Percentiles rank a stretch among this genome's conserved stretches.
Evolutionary conservation across 2,113 vertebrate species (phyloP).

Genomic region (Pungitius pungitius): DNA sequence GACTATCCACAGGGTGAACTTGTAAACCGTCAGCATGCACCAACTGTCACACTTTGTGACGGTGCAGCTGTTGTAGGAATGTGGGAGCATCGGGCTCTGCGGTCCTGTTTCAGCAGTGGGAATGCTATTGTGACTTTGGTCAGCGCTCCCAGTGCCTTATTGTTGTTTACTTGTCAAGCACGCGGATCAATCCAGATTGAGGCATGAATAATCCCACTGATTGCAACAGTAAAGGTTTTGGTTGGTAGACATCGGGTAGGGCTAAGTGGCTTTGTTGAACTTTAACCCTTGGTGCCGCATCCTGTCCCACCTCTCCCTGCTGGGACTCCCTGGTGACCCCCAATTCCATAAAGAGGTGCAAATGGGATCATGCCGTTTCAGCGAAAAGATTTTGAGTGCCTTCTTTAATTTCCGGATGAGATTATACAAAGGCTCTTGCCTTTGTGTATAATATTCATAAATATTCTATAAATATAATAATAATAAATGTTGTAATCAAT

Average conservation of each 20-base stretch:
- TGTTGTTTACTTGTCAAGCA: background rate
- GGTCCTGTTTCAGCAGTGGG: background rate
- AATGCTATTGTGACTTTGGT: background rate
- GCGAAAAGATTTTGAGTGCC: constrained; percentile 15
- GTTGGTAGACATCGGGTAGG: background rate
- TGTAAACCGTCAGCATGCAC: constrained; percentile 49
- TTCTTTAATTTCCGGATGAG: constrained; percentile 11
- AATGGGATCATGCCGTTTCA: constrained; percentile 36
- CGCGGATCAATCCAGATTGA: background rate
- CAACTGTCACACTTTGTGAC: constrained; percentile 66
- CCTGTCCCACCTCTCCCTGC: constrained; percentile 33
- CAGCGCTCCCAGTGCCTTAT: background rate
- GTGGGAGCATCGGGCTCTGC: constrained; percentile 5
- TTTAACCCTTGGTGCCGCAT: constrained; percentile 35
- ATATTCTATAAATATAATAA: no score
- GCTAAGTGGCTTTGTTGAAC: constrained; percentile 23
- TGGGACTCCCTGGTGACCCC: constrained; percentile 34
- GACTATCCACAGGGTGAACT: constrained; percentile 45
- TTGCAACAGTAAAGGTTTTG: background rate
- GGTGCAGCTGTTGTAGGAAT: constrained; percentile 59
- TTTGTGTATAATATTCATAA: background rate
- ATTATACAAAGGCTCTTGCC: background rate
- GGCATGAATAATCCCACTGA: background rate
- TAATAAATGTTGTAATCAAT: background rate
- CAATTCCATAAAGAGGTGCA: constrained; percentile 45